These are phyloP conservation scores for Myanophis thanlyinensis DNA, from an alignment of 2,113 vertebrate species.

Conservation along the genomic window DNA sequence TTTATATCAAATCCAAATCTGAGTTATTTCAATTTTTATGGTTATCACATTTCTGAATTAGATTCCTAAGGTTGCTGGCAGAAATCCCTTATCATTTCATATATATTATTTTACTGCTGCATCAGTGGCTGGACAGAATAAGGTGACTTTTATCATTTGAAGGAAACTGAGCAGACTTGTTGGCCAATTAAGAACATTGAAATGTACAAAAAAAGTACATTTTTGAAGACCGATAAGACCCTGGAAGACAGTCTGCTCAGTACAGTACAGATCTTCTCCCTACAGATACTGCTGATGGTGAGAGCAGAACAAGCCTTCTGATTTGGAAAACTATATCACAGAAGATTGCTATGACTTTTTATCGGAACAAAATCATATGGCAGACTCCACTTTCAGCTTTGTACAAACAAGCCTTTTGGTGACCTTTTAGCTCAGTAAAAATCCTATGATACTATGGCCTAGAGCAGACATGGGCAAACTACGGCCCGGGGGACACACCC, in stretches of 20 bases:
- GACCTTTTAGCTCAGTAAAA: constrained; percentile 32
- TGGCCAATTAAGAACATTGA: constrained; percentile 64
- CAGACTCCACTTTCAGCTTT: constrained; percentile 45
- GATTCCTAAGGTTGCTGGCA: constrained; percentile 67
- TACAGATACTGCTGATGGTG: constrained; percentile 56
- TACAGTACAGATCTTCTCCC: constrained; percentile 33
- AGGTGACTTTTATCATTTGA: constrained; percentile 55
- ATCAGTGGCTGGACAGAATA: constrained; percentile 62
- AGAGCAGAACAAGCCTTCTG: constrained; percentile 48
- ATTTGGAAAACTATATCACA: neutral
- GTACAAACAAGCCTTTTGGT: constrained; percentile 38
- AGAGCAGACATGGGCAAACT: no score
- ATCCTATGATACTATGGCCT: constrained; percentile 28
- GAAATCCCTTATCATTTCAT: no score
- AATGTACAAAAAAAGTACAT: constrained; percentile 69
- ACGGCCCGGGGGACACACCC: no score
- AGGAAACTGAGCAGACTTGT: constrained; percentile 68
- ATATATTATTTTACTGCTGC: constrained; percentile 45
- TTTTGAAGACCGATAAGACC: constrained; percentile 76
- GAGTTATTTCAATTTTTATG: constrained; percentile 49
- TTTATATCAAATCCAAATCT: constrained; percentile 51
- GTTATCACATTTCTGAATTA: constrained; percentile 58
- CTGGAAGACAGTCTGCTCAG: constrained; percentile 64
- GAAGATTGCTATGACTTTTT: constrained; percentile 47
- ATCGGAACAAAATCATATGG: constrained; percentile 31